phyloP scores from a whole-genome alignment of 2,888 invertebrate species.

The Chromoteleia sp. region DNA sequence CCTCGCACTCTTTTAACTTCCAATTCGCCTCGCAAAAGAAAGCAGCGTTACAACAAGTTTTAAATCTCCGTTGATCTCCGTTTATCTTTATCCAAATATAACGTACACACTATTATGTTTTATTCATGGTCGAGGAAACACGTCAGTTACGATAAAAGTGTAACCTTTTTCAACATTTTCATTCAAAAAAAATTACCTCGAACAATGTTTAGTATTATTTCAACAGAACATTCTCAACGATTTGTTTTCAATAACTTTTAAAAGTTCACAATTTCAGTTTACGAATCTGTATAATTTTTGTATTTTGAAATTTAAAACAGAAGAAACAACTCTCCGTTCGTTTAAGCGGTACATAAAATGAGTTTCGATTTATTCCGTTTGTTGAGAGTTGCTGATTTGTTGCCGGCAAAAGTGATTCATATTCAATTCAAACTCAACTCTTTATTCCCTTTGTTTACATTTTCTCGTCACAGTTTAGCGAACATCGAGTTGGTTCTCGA shows the following conservation, averaged over 20 bases:
- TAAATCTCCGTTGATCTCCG: conserved; percentile 1
- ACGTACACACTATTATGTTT: not conserved
- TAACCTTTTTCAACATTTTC: too few species aligned
- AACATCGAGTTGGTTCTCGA: not conserved
- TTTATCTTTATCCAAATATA: not conserved
- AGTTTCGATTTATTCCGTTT: conserved; percentile 27
- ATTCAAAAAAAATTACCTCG: too few species aligned
- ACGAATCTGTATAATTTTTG: not conserved
- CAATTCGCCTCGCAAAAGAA: conserved; percentile 9
- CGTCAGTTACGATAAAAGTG: too few species aligned
- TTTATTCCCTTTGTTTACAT: not conserved
- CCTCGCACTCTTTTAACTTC: conserved; percentile 34
- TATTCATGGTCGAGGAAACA: not conserved
- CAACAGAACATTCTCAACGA: too few species aligned
- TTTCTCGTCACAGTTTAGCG: not conserved
- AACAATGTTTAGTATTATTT: too few species aligned
- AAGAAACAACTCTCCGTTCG: not conserved
- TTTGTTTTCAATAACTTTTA: too few species aligned
- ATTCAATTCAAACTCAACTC: conserved; percentile 16
- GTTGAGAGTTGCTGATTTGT: conserved; percentile 4
- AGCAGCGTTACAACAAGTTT: conserved; percentile 1
- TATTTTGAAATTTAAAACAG: not conserved
- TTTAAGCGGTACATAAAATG: not conserved
- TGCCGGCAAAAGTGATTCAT: conserved; percentile 9
- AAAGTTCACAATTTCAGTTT: too few species aligned